Conservation (phyloP, 2,113 vertebrate genomes). For the Ciconia stormi region DNA sequence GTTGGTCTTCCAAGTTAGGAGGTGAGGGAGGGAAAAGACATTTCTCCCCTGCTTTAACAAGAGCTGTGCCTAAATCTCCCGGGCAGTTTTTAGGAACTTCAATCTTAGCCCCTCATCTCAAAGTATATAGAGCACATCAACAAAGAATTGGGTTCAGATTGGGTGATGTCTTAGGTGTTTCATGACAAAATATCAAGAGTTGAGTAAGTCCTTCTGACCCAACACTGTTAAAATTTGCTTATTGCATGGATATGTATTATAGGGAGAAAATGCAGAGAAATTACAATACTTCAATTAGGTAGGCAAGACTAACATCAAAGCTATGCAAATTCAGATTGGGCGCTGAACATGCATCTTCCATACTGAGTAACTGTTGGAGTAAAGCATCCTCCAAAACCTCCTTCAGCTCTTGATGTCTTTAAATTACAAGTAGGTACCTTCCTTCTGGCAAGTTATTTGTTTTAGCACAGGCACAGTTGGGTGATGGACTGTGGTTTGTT, state of each 20-base stretch:
- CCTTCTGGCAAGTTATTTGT: not conserved
- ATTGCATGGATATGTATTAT: not conserved
- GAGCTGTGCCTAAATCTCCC: not conserved
- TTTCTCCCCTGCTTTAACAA: not conserved
- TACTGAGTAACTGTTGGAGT: not conserved
- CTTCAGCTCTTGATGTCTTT: not conserved
- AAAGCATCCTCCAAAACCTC: not conserved
- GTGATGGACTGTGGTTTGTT: not conserved
- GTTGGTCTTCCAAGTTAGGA: not conserved
- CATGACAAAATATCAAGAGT: not conserved
- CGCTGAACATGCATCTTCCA: not conserved
- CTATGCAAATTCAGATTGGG: not conserved
- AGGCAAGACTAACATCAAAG: not conserved
- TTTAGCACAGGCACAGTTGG: not conserved
- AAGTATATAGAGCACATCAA: not conserved
- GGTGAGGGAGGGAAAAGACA: fast-evolving
- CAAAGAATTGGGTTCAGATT: not conserved
- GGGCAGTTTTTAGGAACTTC: not conserved
- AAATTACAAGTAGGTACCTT: not conserved
- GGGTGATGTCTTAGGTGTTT: not conserved
- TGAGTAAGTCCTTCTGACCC: not conserved
- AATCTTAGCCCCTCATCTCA: not conserved
- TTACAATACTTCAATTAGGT: not conserved
- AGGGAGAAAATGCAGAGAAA: not conserved
- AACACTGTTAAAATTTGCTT: not conserved